These are phyloP conservation scores for Zelleria hepariella DNA, from an alignment of 2,888 invertebrate genomes.

Conservation along the genomic window DNA sequence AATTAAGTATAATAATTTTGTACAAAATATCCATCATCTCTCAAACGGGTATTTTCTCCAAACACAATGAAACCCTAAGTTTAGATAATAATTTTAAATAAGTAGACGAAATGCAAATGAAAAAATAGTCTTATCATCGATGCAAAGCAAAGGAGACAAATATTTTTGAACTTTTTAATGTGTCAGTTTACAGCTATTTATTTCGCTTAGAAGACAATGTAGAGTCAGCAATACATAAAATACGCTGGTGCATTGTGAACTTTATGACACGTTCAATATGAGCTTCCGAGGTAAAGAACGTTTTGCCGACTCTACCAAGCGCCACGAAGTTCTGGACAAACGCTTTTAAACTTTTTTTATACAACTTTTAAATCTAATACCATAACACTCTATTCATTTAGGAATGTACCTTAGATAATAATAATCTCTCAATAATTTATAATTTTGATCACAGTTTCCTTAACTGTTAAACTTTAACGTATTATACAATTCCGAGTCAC, in stretches of 20 bases:
- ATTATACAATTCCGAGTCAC: constrained; percentile 66
- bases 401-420: constrained; percentile 69
- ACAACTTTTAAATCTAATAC: constrained; percentile 27
- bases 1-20: constrained; percentile 60
- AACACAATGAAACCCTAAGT: background rate
- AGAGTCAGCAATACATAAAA: background rate
- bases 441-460: constrained; percentile 71
- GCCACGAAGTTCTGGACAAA: constrained; percentile 35
- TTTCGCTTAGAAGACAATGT: background rate
- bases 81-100: constrained; percentile 30
- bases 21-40: constrained; percentile 62
- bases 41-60: constrained; percentile 24
- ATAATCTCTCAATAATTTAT: constrained; percentile 72
- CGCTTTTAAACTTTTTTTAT: constrained; percentile 48
- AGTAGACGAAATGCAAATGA: constrained; percentile 50
- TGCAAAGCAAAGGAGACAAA: constrained; percentile 37
- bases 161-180: constrained; percentile 39
- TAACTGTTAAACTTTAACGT: constrained; percentile 68
- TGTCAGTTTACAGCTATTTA: constrained; percentile 9
- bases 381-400: constrained; percentile 54
- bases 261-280: background rate
- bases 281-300: constrained; percentile 12
- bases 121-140: constrained; percentile 21
- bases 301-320: constrained; percentile 8
- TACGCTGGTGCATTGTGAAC: background rate